A percentile compares a stretch with the other conserved stretches of the same genome.
Evolutionary conservation across 2,888 invertebrate species (phyloP).

Genomic region (Andrena camellia): DNA sequence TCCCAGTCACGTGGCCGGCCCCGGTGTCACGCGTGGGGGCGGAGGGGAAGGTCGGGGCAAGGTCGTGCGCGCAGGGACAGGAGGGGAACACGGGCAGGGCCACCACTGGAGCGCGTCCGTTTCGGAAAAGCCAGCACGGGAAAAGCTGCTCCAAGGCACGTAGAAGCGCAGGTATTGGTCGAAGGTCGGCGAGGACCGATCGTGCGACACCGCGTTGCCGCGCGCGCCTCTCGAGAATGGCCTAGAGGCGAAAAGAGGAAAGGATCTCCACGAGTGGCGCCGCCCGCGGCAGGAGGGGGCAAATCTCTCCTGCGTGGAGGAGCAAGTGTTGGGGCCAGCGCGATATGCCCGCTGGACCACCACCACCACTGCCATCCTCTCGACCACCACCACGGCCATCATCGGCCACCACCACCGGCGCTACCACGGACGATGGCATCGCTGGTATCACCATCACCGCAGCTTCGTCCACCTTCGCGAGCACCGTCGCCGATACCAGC

Average conservation of each 20-base stretch:
- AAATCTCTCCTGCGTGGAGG: conserved; percentile 68
- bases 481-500: conserved; percentile 61
- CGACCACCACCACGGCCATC: conserved; percentile 67
- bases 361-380: conserved; percentile 84
- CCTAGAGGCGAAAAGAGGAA: conserved; percentile 87
- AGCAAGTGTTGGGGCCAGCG: conserved; percentile 77
- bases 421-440: conserved; percentile 85
- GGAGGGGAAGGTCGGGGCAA: conserved; percentile 34
- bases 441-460: conserved; percentile 81
- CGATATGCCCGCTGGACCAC: conserved; percentile 74
- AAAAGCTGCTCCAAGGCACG: conserved; percentile 65
- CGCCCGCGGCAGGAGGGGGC: conserved; percentile 82
- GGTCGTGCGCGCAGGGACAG: background rate
- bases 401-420: conserved; percentile 83
- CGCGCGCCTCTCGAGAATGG: conserved; percentile 86
- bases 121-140: conserved; percentile 72
- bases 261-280: conserved; percentile 83
- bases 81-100: background rate
- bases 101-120: conserved; percentile 37
- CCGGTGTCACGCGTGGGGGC: conserved; percentile 64
- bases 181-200: conserved; percentile 79
- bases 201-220: conserved; percentile 81
- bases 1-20: conserved; percentile 51
- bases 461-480: conserved; percentile 55
- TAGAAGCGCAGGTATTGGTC: conserved; percentile 75